Conservation (phyloP, 1,140 invertebrate genomes). For the Aphelenchoides besseyi region DNA sequence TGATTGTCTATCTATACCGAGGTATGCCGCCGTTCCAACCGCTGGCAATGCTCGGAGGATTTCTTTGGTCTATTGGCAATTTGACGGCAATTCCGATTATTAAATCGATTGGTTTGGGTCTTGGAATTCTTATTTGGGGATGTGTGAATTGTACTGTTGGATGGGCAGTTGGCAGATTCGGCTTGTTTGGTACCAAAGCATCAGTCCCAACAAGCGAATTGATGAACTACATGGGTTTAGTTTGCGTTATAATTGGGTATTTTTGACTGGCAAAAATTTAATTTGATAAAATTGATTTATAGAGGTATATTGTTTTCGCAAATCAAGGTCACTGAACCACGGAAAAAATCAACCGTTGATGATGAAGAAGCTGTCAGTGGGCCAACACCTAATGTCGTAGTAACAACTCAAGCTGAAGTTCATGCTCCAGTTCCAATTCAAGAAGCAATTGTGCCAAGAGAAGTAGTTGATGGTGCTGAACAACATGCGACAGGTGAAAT, state of each 20-base stretch:
- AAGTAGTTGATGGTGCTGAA: neutral
- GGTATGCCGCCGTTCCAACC: slow-evolving; percentile 46
- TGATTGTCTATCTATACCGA: slow-evolving; percentile 18
- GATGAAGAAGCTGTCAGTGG: slow-evolving; percentile 8
- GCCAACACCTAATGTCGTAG: neutral
- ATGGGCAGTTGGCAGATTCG: slow-evolving; percentile 66
- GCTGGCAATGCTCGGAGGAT: slow-evolving; percentile 31
- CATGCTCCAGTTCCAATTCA: slow-evolving; percentile 10
- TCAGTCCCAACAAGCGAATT: slow-evolving; percentile 48
- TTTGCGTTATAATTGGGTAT: slow-evolving; percentile 62
- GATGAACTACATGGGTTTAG: slow-evolving; percentile 64
- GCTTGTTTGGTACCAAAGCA: slow-evolving; percentile 63
- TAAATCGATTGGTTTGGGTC: slow-evolving; percentile 51
- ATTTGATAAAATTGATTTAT: slow-evolving; percentile 20
- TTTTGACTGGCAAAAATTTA: no score
- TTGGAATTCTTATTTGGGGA: slow-evolving; percentile 58
- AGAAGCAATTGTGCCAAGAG: neutral
- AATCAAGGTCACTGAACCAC: slow-evolving; percentile 6
- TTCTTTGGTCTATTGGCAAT: slow-evolving; percentile 35
- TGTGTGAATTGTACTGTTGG: slow-evolving; percentile 49
- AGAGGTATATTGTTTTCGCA: slow-evolving; percentile 47
- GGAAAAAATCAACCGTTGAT: neutral
- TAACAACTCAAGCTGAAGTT: slow-evolving; percentile 1
- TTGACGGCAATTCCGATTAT: slow-evolving; percentile 52
- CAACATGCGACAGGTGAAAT: neutral